Evolutionary conservation across 2,888 invertebrate genomes (phyloP), one percentile per base, ranked within the genome.

Genomic region (Leptothorax acervorum): DNA sequence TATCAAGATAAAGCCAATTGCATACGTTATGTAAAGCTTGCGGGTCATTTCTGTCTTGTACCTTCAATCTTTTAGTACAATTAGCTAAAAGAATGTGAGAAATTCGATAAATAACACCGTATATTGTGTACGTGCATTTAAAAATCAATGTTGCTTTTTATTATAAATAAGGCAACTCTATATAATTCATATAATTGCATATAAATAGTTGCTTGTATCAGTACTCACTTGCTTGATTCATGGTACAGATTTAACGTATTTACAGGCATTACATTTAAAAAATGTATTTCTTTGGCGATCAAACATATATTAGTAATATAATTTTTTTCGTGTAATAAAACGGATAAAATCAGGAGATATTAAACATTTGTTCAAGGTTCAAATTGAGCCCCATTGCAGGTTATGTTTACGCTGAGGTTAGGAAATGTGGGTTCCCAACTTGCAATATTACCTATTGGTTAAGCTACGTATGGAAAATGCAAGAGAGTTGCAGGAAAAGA

Each of bases 1-100:
- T 83, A 1, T 88, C 57, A 2, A 70, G 78, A 75, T 84, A 35
- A 68, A 66, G 35, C 91, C 91, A 92, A 31, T 92, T 86, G 60
- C 91, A 90, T 74, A 88, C 84, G 15, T 84, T 53, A 12, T 83
- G 3, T 35, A 92, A 84, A 9, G 78, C 66, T 62, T 53, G 76
- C 39, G 8, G 18, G 45, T 12, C 8, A 45, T 18, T n/a, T 45
- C 2, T 23, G 2, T 57, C 11, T 51, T 60, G 66, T 39, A 28
- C 23, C 9, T 62, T 82, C 23, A 55, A 12, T 51, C 9, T 65
- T 60, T 85, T 65, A n/a, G 28, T 57, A 28, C 35, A 15, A 23
- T 45, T 28, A 42, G 11, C 76, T 83, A 55, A 28, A 83, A 71
- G 2, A 18, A 57, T 4, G 3, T 55, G 15, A 57, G 2, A 60